Base-by-base conservation (phyloP, 2,797 vertebrate species). In the Xerus rutilus region DNA sequence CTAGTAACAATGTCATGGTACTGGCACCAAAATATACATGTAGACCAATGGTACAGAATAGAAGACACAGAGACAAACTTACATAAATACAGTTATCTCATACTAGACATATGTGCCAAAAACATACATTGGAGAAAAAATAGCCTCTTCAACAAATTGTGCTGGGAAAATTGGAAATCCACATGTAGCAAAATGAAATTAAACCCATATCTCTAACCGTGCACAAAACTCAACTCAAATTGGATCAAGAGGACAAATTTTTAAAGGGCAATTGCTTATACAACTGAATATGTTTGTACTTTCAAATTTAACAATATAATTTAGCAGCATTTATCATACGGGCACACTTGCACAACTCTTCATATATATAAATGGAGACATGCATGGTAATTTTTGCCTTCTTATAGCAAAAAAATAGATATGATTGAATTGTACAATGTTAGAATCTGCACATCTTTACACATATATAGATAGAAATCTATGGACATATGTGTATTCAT, bases 351-450 rank as follows among this genome's bases (percentile, higher is more conserved):
- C 11, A 45, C 10, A 82, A 73, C 1, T 64, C 57, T 54, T 76
- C 32, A 74, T 57, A 17, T 43, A 74, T 11, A 28, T 1, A 82
- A 35, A 57, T 17, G 74, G 30, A 45, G 54, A 91, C 3, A 18
- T 32, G 32, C n/a, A 67, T 67, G 20, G 13, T 76, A 35, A 62
- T 43, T 82, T 3, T 70, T 69, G 28, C 28, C 21, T 86, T 77
- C 30, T n/a, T 77, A 9, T 67, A 30, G 20, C n/a, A 83, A 94
- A 95, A 94, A 95, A 62, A 49, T 62, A 62, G 32, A 94, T 45
- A n/a, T 86, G n/a, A 49, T 57, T 82, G 45, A 7, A 32, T 81
- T 74, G 8, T 30, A 30, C 15, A 87, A 17, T 64, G 64, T 73
- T 73, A 86, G 47, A 91, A 30, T 30, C 87, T 57, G 8, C 49